Base-by-base conservation (phyloP, 30 jellyfish, hydroid and myxozoan species). In the Sanderia malayensis region DNA sequence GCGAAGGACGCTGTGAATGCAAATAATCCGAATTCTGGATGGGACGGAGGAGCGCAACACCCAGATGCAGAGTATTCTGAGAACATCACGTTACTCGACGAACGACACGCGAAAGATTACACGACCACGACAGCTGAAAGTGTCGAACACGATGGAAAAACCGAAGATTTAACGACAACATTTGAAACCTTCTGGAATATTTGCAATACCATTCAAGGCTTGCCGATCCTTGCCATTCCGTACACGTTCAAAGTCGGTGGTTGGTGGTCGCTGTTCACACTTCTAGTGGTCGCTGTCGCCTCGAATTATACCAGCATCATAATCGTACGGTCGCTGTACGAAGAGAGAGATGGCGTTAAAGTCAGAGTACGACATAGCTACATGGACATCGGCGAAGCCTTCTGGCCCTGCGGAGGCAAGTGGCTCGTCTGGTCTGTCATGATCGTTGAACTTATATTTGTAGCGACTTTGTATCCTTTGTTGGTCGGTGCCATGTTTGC, bases 361-460 rank as follows among this genome's bases (percentile, higher is more conserved):
- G 37, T 85, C 9, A 77, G 96, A 8, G 96, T 92, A 10, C 84
- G 96, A 1, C 79, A 82, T 80, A 78, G 93, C 46, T 92, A 92
- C 67, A 67, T 84, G 85, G 98, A 92, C 9, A 84, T 92, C 30
- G 98, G 98, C 6, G 96, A 74, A 44, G 96, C 96, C 25, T 84
- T 85, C 55, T 92, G 96, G 96, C 84, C 88, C 8, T 55, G 74
- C 24, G 96, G 93, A 34, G 98, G 98, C 18, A 82, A 79, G 67
- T 70, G 84, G 86, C 67, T 92, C 20, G 96, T 92, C 1, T 32
- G 65, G 23, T 31, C 37, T 34, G 79, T 68, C 62, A 92, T 84
- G 96, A 93, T 92, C 0, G 33, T 85, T 53, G 96, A 92, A 79
- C 84, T 79, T n/a, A 29, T 92, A 13, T 83, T 79, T 25, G 95